Evolutionary conservation across 2,888 invertebrate genomes (phyloP).

Genomic region (Schizaphis graminum): DNA sequence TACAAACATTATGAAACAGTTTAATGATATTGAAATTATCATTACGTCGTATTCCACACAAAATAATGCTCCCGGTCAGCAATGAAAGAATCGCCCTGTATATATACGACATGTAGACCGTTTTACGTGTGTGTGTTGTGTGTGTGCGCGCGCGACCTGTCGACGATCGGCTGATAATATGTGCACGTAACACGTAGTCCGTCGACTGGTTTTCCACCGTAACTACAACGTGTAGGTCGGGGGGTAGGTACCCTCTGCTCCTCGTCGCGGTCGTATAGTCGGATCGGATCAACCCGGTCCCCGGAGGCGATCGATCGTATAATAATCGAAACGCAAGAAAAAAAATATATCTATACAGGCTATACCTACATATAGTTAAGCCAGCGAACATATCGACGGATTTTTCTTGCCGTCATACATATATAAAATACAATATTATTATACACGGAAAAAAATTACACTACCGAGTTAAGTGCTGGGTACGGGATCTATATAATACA

Average conservation of each 20-base stretch:
- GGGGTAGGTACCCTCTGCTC: neutral
- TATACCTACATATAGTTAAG: neutral
- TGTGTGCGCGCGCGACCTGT: neutral
- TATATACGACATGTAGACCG: neutral
- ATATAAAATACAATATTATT: neutral
- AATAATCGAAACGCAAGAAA: conserved; percentile 15
- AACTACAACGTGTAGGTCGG: neutral
- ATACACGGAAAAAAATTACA: conserved; percentile 50
- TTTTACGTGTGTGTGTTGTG: neutral
- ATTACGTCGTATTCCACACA: too few relatives aligned
- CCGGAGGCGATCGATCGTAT: conserved; percentile 55
- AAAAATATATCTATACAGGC: neutral
- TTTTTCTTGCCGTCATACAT: neutral
- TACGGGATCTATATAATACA: neutral
- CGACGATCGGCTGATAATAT: conserved; percentile 41
- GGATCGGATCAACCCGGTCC: conserved; percentile 16
- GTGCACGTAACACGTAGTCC: neutral
- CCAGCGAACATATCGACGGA: conserved; percentile 25
- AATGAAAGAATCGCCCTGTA: neutral
- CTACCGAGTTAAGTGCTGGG: conserved; percentile 60
- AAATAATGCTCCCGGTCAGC: too few relatives aligned
- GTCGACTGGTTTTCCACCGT: conserved; percentile 43
- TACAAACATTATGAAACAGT: neutral
- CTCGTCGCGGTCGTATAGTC: neutral
- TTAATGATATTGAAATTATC: neutral